Evolutionary conservation across 30 jellyfish, hydroid and myxozoan genomes (phyloP).

Genomic region (Turritopsis dohrnii): DNA sequence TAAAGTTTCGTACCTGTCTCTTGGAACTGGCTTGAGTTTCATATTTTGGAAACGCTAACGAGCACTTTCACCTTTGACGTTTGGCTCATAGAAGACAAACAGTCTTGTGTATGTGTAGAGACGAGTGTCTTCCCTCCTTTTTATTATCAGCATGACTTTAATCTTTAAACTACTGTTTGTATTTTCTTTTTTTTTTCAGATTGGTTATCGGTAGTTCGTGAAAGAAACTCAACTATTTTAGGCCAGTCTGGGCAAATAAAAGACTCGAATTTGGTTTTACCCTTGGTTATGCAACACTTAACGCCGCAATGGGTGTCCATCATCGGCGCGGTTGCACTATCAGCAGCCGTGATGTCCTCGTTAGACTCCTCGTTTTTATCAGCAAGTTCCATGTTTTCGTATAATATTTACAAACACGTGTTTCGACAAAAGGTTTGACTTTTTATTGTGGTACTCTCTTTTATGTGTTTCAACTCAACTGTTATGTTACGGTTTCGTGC

Average conservation of each 20-base stretch:
- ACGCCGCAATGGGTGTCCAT: constrained; percentile 90
- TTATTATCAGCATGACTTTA: too few species aligned
- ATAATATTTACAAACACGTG: constrained; percentile 63
- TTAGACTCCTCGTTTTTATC: constrained; percentile 89
- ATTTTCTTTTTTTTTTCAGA: constrained; percentile 29
- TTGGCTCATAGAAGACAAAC: too few species aligned
- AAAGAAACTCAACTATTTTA: constrained; percentile 13
- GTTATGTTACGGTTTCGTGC: background rate
- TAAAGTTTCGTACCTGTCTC: too few species aligned
- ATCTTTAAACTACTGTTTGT: too few species aligned
- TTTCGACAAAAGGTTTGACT: constrained; percentile 63
- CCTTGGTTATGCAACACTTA: constrained; percentile 66
- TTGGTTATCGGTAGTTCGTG: constrained; percentile 52
- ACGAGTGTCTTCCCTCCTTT: too few species aligned
- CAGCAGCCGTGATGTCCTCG: constrained; percentile 95
- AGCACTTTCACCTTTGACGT: too few species aligned
- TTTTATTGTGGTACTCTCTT: too few species aligned
- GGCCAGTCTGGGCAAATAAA: constrained; percentile 19
- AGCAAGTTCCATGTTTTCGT: constrained; percentile 83
- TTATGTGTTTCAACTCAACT: background rate
- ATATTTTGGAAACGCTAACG: too few species aligned
- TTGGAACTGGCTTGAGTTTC: too few species aligned
- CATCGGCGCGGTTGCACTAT: constrained; percentile 80
- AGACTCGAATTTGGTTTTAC: constrained; percentile 69
- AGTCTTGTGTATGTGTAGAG: too few species aligned